phyloP scores from a whole-genome alignment of 2,797 vertebrate genomes.

The Neosilurus hyrtlii region DNA sequence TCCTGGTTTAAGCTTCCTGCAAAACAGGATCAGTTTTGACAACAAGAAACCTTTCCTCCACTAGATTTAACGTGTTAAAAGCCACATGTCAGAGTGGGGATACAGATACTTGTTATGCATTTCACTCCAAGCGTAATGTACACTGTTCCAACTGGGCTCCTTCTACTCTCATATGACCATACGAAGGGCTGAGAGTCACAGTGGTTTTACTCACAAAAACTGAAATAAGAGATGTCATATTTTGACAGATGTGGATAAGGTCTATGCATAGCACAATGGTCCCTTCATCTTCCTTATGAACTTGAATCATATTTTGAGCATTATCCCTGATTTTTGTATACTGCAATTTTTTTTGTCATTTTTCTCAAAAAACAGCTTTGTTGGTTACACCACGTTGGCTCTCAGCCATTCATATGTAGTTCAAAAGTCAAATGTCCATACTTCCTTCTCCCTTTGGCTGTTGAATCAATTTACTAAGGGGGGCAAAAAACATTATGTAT shows the following conservation, averaged over 20 bases:
- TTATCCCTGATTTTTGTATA: no score
- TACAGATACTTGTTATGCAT: slow-evolving; percentile 35
- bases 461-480: slow-evolving; percentile 62
- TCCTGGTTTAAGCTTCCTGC: slow-evolving; percentile 29
- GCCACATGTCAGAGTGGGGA: slow-evolving; percentile 29
- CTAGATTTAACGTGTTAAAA: slow-evolving; percentile 26
- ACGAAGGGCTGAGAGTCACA: no score
- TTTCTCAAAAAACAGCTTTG: no score
- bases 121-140: slow-evolving; percentile 19
- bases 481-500: no score
- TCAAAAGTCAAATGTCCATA: slow-evolving; percentile 18
- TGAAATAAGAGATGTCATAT: no score
- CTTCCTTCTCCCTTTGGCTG: slow-evolving; percentile 61
- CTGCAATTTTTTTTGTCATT: no score
- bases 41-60: slow-evolving; percentile 37
- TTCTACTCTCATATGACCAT: slow-evolving; percentile 35
- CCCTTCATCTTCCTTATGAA: no score
- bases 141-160: slow-evolving; percentile 15
- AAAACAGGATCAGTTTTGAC: slow-evolving; percentile 35
- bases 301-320: no score
- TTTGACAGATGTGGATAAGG: no score
- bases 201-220: no score
- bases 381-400: no score
- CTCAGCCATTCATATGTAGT: not conserved
- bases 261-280: no score